Base-by-base conservation (phyloP, 1,140 invertebrate species). In the Zaprionus gabonicus region DNA sequence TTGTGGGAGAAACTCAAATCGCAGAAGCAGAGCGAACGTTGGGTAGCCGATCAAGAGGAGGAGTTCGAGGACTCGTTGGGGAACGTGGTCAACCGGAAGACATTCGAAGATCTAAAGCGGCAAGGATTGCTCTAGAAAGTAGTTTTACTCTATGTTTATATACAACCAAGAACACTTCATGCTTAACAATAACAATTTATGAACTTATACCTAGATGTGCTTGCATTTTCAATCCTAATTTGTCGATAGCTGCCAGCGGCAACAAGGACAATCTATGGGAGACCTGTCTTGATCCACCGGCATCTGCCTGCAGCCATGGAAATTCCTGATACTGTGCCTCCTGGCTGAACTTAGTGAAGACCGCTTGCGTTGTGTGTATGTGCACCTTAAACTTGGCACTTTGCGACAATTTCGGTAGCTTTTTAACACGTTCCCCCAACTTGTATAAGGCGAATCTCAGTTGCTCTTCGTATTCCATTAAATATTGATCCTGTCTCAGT, bases 61-160 rank as follows among this genome's bases (percentile, higher is more conserved):
- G 99, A 99, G 93, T 99, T 97, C 94, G 99, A 99, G 95, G 99
- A 99, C 94, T 98, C 98, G 0, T 95, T 96, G 83, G 99, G 99
- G 31, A 99, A 99, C 95, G 99, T 99, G 17, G 98, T 99, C 1
- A 99, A 98, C 94, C 96, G 98, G 72, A 99, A 99, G 93, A 99
- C 98, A 0, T 99, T 97, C 92, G 99, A 99, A 93, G 99, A 99
- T 96, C 95, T 99, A 64, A 99, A 99, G 93, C 94, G 99, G 93
- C 99, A 99, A 94, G 99, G 99, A 62, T 94, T 99, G 63, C 94
- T 99, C 27, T 99, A 95, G 64, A 66, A 15, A 62, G 13, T 73
- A 56, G 34, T 56, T 23, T 58, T 46, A n/a, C 41, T 44, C 46
- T 81, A 59, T 69, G 34, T 41, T 69, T 59, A 59, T 66, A 49